phyloP scores from a whole-genome alignment of 2,888 invertebrate genomes.

The Abrostola triplasia region DNA sequence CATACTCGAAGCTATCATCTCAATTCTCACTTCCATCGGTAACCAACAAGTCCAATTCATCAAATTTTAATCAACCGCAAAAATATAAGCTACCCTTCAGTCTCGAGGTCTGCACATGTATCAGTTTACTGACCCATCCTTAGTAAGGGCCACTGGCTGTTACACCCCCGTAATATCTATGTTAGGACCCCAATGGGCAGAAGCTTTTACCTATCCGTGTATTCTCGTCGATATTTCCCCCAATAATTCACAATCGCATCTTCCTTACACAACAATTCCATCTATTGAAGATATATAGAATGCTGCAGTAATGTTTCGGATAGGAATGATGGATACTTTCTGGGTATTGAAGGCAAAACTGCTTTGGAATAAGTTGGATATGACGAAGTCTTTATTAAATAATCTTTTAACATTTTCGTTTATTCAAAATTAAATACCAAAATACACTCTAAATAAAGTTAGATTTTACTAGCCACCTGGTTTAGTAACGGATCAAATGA shows the following conservation, averaged over 20 bases:
- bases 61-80: conserved; percentile 40
- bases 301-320: conserved; percentile 40
- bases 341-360: not conserved
- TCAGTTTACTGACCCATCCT: conserved; percentile 52
- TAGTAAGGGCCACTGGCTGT: conserved; percentile 38
- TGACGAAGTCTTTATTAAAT: too few species aligned
- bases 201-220: conserved; percentile 66
- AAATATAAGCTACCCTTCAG: conserved; percentile 29
- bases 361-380: not conserved
- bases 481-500: too few species aligned
- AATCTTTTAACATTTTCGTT: too few species aligned
- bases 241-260: conserved; percentile 78
- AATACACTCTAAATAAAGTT: too few species aligned
- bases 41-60: conserved; percentile 31
- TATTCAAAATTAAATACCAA: too few species aligned
- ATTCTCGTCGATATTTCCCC: conserved; percentile 64
- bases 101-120: conserved; percentile 38
- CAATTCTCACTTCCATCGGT: not conserved
- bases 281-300: conserved; percentile 60
- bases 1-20: too few species aligned
- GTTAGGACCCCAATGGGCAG: conserved; percentile 61
- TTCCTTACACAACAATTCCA: conserved; percentile 77
- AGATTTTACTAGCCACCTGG: too few species aligned
- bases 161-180: conserved; percentile 53
- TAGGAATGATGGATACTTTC: not conserved